phyloP scores from a whole-genome alignment of 2,113 vertebrate genomes.

The Semnornis frantzii region DNA sequence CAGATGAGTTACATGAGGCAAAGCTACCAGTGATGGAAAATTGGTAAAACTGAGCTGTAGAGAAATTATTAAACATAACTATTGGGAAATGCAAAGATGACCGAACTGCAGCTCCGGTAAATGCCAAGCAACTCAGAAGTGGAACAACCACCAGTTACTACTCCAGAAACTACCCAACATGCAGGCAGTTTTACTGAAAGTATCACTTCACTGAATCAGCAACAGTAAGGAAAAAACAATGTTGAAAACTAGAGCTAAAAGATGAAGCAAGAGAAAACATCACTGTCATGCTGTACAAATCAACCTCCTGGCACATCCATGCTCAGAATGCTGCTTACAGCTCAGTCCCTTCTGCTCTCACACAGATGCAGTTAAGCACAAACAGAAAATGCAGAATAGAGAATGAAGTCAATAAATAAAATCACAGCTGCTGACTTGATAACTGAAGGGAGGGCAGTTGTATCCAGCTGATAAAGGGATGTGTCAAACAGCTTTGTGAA shows the following conservation, averaged over 20 bases:
- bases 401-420: neutral
- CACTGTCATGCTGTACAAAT: neutral
- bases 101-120: neutral
- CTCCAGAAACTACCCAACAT: neutral
- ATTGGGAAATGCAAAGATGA: neutral
- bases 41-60: neutral
- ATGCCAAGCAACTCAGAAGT: neutral
- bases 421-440: slow-evolving; percentile 83
- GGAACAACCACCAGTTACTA: neutral
- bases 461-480: slow-evolving; percentile 89
- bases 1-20: neutral
- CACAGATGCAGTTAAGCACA: neutral
- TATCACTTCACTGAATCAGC: neutral
- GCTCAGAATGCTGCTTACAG: neutral
- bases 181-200: neutral
- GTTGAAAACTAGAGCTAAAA: neutral
- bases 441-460: slow-evolving; percentile 86
- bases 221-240: neutral
- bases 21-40: neutral
- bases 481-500: slow-evolving; percentile 93
- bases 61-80: neutral
- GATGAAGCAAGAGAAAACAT: neutral
- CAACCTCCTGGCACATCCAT: neutral
- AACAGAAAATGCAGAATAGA: neutral
- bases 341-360: neutral